Conservation (phyloP, 2,113 vertebrate genomes). For the Caranx ignobilis region DNA sequence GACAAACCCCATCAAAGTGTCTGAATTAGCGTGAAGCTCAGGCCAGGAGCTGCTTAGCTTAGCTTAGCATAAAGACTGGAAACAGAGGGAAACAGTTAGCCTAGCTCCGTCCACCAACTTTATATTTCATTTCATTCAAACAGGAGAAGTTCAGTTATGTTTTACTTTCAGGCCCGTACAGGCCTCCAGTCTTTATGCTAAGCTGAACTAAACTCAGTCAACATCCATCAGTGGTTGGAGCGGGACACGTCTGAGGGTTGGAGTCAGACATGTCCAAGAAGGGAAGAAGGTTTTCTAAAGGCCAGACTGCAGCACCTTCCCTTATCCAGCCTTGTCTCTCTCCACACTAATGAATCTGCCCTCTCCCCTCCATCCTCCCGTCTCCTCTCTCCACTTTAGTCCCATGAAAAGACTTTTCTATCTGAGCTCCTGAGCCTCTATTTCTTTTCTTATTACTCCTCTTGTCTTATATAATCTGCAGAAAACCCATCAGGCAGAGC, state of each 20-base stretch:
- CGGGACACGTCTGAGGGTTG: not conserved
- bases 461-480: not conserved
- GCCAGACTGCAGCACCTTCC: not conserved
- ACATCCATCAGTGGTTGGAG: conserved; percentile 3
- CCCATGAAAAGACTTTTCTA: not conserved
- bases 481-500: not conserved
- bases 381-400: conserved; percentile 2
- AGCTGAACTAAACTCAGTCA: not conserved
- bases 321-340: not conserved
- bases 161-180: too few species aligned
- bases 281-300: not conserved
- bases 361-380: conserved; percentile 19
- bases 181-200: too few species aligned
- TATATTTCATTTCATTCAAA: too few species aligned
- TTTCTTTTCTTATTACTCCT: not conserved
- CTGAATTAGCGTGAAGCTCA: too few species aligned
- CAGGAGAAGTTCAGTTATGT: too few species aligned
- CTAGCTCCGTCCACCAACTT: too few species aligned
- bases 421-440: not conserved
- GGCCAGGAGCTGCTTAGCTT: not conserved
- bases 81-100: too few species aligned
- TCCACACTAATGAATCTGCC: conserved; percentile 1
- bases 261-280: conserved; percentile 5
- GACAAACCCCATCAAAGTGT: not conserved
- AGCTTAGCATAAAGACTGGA: conserved; percentile 8